A percentile compares a stretch with the other conserved stretches of the same genome.
These are phyloP conservation scores for Mycteria americana DNA, from an alignment of 2,797 vertebrate species.

Conservation along the genomic window DNA sequence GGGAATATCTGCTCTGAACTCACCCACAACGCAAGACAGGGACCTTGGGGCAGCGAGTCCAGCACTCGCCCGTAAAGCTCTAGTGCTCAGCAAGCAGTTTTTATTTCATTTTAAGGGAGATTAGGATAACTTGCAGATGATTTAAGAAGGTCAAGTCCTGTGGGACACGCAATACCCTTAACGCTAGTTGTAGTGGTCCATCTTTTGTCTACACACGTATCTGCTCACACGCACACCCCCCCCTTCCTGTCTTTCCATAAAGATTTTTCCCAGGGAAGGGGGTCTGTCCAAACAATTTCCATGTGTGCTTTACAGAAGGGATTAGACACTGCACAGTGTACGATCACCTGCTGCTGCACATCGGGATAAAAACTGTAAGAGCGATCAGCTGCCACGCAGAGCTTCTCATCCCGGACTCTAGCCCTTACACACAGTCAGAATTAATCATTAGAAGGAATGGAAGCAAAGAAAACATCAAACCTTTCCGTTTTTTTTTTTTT, in stretches of 20 bases:
- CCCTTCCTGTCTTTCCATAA: neutral
- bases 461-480: neutral
- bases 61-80: neutral
- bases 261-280: neutral
- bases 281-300: neutral
- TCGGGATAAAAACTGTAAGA: neutral
- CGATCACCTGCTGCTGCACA: neutral
- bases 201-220: neutral
- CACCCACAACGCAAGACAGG: neutral
- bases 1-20: neutral
- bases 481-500: neutral
- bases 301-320: neutral
- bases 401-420: neutral
- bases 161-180: neutral
- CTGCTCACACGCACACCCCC: neutral
- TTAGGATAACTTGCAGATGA: neutral
- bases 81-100: neutral
- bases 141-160: neutral
- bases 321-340: neutral
- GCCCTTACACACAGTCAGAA: neutral
- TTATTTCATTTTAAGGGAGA: neutral
- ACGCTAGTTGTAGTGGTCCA: neutral
- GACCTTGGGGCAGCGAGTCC: neutral
- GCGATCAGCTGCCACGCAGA: neutral
- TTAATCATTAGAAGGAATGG: neutral